phyloP scores from a whole-genome alignment of 2,797 vertebrate genomes.

The Parauchenoglanis punctatus region DNA sequence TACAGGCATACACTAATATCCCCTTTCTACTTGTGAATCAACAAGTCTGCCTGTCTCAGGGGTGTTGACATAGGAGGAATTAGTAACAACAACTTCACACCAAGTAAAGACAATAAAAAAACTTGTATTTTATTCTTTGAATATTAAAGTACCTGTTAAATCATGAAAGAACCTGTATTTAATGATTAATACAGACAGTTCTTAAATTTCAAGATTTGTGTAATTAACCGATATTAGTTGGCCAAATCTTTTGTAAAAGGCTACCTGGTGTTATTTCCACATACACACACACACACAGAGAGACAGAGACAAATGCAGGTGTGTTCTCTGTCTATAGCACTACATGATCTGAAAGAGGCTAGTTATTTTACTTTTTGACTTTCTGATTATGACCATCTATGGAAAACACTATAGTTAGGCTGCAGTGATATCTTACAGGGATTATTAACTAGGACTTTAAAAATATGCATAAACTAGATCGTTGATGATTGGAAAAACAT shows the following conservation, averaged over 20 bases:
- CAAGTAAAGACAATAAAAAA: not conserved
- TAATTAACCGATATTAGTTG: conserved; percentile 22
- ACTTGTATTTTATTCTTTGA: not conserved
- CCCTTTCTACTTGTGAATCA: conserved; percentile 68
- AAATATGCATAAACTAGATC: not conserved
- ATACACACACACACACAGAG: not conserved
- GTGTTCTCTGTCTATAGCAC: not conserved
- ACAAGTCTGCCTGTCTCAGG: conserved; percentile 56
- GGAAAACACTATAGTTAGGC: not conserved
- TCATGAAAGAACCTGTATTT: not conserved
- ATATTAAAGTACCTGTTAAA: not conserved
- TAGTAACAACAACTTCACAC: conserved; percentile 19
- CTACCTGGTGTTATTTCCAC: not conserved
- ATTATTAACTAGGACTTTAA: not conserved
- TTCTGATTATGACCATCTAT: not conserved
- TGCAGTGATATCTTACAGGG: not conserved
- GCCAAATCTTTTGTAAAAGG: not conserved
- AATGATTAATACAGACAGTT: conserved; percentile 10
- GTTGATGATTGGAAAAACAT: not conserved
- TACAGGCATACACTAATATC: conserved; percentile 62
- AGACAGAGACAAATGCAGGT: not conserved
- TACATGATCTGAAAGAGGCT: not conserved
- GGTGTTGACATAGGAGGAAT: conserved; percentile 28
- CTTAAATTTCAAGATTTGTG: conserved; percentile 27
- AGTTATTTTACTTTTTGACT: not conserved